Percentiles rank a stretch among this genome's conserved stretches.
phyloP scores from a whole-genome alignment of 1,140 invertebrate species.

The Diorhabda carinulata region DNA sequence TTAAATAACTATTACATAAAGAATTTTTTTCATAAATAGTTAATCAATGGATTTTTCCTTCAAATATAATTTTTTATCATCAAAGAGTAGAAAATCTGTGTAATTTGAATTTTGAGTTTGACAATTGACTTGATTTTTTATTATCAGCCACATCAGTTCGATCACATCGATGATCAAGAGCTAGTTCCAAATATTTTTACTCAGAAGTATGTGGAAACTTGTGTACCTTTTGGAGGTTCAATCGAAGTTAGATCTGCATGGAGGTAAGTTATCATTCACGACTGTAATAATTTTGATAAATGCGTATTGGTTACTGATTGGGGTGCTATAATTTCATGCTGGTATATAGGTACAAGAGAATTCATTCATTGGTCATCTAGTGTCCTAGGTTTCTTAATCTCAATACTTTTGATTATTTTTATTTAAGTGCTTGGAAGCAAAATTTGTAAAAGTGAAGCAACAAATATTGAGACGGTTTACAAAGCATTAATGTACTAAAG shows the following conservation, averaged over 20 bases:
- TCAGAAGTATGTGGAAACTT: conserved; percentile 60
- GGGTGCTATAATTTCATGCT: not conserved
- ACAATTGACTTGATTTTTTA: not conserved
- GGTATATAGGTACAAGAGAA: no score
- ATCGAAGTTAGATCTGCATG: conserved; percentile 69
- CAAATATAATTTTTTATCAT: not conserved
- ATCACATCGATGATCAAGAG: conserved; percentile 43
- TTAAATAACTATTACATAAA: no score
- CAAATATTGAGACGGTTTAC: not conserved
- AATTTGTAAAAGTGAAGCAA: not conserved
- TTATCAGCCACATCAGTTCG: not conserved
- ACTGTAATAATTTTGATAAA: not conserved
- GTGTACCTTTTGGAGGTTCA: conserved; percentile 60
- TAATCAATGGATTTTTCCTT: no score
- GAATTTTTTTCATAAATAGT: no score
- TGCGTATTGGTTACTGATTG: not conserved
- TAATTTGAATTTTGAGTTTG: not conserved
- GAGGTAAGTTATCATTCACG: conserved; percentile 40
- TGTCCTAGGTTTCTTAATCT: no score
- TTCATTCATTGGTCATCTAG: no score
- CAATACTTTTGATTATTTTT: no score
- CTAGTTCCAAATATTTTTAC: conserved; percentile 60
- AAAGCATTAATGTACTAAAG: not conserved
- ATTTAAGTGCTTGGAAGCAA: no score
- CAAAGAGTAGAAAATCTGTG: not conserved